A percentile compares a stretch with the other conserved stretches of the same genome.
phyloP scores from a whole-genome alignment of 2,113 vertebrate genomes.

The Takifugu flavidus region DNA sequence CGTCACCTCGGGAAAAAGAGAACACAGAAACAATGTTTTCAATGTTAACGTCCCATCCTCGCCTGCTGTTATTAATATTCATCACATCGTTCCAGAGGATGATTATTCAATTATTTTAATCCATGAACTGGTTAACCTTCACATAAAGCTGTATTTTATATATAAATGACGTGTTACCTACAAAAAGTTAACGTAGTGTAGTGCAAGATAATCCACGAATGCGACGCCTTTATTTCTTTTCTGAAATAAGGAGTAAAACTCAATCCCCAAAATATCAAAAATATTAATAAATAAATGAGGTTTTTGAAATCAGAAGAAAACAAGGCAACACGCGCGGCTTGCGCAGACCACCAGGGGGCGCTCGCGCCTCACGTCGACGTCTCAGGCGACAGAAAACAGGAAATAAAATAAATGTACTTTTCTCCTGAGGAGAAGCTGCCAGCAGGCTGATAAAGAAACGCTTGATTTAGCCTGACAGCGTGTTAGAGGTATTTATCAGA shows the following conservation, averaged over 20 bases:
- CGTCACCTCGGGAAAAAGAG: conserved; percentile 6
- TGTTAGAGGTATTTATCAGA: conserved; percentile 14
- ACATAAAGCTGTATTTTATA: no score
- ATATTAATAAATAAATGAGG: no score
- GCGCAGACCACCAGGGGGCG: conserved; percentile 42
- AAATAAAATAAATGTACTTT: background rate
- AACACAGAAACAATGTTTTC: background rate
- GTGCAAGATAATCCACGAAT: no score
- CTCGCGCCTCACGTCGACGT: conserved; percentile 17
- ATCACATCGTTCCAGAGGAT: background rate
- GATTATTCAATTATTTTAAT: no score
- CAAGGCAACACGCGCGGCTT: conserved; percentile 12
- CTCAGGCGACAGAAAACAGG: background rate
- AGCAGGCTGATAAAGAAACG: conserved; percentile 9
- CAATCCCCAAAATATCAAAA: background rate
- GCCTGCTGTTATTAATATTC: background rate
- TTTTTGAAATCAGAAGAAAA: background rate
- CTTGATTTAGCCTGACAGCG: conserved; percentile 24
- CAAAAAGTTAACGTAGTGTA: no score
- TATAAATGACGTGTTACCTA: no score
- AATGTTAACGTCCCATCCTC: background rate
- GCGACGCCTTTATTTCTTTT: no score
- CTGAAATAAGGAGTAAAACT: no score
- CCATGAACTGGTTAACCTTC: no score
- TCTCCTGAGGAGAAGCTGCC: conserved; percentile 6